These are phyloP conservation scores for Tyto alba DNA, from an alignment of 2,113 vertebrate genomes.

Conservation along the genomic window DNA sequence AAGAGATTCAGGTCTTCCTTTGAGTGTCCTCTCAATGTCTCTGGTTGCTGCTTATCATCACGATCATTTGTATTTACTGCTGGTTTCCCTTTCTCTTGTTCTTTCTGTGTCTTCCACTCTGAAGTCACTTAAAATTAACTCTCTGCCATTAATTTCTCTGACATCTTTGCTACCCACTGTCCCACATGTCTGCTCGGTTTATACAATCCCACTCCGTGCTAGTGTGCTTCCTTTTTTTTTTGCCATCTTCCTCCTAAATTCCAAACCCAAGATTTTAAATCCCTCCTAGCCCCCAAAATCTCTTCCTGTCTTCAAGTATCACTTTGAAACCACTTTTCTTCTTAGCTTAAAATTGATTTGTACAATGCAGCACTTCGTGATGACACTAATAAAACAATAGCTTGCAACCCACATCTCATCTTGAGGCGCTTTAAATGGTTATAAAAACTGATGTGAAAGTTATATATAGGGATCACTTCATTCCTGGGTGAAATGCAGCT, in stretches of 20 bases:
- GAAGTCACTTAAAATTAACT: background rate
- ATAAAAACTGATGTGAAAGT: slow-evolving; percentile 45
- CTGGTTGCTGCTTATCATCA: background rate
- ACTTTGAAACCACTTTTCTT: background rate
- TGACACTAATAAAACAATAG: slow-evolving; percentile 35
- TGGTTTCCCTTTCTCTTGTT: background rate
- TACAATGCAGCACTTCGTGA: background rate
- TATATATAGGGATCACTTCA: slow-evolving; percentile 37
- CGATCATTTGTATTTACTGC: background rate
- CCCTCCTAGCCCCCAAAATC: background rate
- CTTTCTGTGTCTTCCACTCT: background rate
- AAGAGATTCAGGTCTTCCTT: background rate
- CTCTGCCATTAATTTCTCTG: background rate
- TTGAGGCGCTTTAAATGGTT: background rate
- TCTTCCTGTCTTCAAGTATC: background rate
- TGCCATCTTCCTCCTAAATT: background rate
- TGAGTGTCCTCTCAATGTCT: background rate
- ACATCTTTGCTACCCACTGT: background rate
- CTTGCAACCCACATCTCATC: slow-evolving; percentile 10
- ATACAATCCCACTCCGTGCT: background rate
- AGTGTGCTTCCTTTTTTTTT: background rate
- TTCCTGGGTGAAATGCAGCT: slow-evolving; percentile 37
- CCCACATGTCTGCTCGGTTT: background rate
- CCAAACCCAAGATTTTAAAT: background rate
- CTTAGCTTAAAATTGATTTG: slow-evolving; percentile 28